Conservation (phyloP, 2,113 vertebrate species). For the Otis tarda region DNA sequence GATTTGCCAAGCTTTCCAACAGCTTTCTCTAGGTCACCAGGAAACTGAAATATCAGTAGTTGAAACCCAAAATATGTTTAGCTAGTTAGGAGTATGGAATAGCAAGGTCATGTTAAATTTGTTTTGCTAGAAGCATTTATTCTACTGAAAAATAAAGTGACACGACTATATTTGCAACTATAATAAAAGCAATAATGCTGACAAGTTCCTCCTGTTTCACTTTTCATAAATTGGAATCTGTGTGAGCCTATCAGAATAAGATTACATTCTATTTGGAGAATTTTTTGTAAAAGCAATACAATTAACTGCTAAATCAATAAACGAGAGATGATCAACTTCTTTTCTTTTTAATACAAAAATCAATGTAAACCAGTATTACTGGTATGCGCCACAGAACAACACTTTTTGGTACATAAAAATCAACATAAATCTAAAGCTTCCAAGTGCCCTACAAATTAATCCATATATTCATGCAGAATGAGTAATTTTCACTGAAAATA, state of each 20-base stretch:
- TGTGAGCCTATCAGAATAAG: background rate
- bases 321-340: background rate
- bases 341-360: background rate
- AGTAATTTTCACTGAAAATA: background rate
- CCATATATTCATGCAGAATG: background rate
- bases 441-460: background rate
- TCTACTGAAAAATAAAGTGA: constrained; percentile 24
- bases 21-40: background rate
- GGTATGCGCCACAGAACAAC: background rate
- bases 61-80: background rate
- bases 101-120: constrained; percentile 36
- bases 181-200: constrained; percentile 34
- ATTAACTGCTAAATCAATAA: constrained; percentile 42
- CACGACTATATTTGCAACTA: constrained; percentile 27
- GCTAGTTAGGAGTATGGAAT: background rate
- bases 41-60: background rate
- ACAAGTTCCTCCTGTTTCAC: constrained; percentile 1
- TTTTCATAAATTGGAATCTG: background rate
- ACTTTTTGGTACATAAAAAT: background rate
- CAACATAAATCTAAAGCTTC: constrained; percentile 7
- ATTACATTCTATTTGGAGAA: background rate
- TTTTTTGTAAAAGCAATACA: background rate
- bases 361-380: background rate
- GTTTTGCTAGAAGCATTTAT: constrained; percentile 9
- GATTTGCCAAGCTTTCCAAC: background rate